Evolutionary conservation across 2,888 invertebrate species (phyloP).

Genomic region (Plebejus argus): DNA sequence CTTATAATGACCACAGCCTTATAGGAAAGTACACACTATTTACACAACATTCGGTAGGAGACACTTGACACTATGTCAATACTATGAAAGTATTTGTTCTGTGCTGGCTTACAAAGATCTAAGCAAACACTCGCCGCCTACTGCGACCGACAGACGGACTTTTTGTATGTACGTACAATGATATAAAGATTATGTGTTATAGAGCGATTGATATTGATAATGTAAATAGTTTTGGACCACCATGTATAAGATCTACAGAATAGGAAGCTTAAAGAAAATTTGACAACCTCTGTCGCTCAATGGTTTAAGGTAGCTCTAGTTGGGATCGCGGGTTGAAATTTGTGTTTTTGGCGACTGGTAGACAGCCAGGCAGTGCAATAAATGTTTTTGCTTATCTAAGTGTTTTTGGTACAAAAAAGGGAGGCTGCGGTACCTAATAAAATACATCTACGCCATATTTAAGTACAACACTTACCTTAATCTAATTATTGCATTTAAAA

Average conservation of each 20-base stretch:
- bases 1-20: not conserved
- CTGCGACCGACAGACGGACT: conserved; percentile 54
- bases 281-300: no score
- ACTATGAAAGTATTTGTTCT: conserved; percentile 76
- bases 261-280: no score
- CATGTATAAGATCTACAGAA: not conserved
- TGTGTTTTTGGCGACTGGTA: no score
- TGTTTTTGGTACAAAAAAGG: no score
- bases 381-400: no score
- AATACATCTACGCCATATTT: no score
- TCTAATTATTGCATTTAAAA: no score
- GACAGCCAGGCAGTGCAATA: no score
- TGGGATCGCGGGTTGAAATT: no score
- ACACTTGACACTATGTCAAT: conserved; percentile 74
- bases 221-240: conserved; percentile 20
- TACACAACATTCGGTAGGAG: conserved; percentile 57
- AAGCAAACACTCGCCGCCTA: conserved; percentile 73
- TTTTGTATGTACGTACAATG: conserved; percentile 40
- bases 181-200: conserved; percentile 30
- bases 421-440: no score
- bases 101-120: conserved; percentile 73
- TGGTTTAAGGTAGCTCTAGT: no score
- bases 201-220: conserved; percentile 15
- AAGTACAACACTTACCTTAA: no score
- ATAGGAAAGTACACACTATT: conserved; percentile 30